Evolutionary conservation across 2,797 vertebrate genomes (phyloP).

Genomic region (Glyptemys insculpta): DNA sequence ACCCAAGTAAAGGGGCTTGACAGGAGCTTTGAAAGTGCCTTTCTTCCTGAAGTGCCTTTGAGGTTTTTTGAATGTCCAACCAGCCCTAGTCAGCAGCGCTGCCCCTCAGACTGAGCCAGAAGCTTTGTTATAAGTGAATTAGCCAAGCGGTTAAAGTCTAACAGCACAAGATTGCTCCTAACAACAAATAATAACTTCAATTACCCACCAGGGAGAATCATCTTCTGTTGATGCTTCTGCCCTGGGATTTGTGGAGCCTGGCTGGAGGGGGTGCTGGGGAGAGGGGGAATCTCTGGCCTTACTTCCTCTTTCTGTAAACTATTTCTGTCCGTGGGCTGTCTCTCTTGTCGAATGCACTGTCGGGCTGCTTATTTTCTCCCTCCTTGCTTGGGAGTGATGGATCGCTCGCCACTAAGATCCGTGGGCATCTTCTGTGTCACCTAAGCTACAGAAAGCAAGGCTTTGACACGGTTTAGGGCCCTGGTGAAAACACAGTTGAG

Average conservation of each 20-base stretch:
- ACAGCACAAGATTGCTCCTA: neutral
- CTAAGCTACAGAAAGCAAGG: neutral
- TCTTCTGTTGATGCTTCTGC: neutral
- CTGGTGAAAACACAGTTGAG: neutral
- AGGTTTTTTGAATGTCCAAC: neutral
- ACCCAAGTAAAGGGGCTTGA: neutral
- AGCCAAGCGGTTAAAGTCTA: constrained; percentile 24
- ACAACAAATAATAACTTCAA: neutral
- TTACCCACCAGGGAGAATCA: neutral
- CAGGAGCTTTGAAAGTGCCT: neutral
- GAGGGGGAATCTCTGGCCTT: neutral
- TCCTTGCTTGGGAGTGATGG: neutral
- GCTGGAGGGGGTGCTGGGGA: neutral
- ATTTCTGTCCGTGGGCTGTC: neutral
- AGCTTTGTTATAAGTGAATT: constrained; percentile 13
- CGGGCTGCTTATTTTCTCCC: neutral
- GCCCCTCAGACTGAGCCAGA: neutral
- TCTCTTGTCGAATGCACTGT: neutral
- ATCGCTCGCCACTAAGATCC: neutral
- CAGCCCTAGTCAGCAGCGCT: neutral
- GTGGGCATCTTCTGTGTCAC: neutral
- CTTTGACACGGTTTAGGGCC: neutral
- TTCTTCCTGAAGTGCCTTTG: neutral
- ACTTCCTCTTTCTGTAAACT: rapidly evolving
- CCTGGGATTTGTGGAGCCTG: neutral